Conservation (phyloP, 2,113 vertebrate species). For the Tupaia chinensis region DNA sequence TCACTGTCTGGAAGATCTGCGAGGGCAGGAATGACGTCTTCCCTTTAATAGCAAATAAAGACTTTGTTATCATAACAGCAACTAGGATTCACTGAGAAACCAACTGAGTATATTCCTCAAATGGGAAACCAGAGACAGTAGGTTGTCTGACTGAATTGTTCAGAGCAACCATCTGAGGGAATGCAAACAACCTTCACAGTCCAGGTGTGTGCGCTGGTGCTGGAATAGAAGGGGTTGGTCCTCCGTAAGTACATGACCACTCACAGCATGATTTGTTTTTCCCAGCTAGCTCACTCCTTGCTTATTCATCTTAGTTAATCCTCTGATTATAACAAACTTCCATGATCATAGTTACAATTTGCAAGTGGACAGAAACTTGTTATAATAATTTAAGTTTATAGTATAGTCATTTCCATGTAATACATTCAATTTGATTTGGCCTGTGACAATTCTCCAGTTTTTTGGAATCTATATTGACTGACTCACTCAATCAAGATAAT, state of each 20-base stretch:
- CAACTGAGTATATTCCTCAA: not conserved
- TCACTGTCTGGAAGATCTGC: not conserved
- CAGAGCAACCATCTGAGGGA: not conserved
- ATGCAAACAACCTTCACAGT: not conserved
- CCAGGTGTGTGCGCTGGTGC: not conserved
- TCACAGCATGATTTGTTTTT: not conserved
- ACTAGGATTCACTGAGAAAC: not conserved
- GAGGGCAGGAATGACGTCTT: not conserved
- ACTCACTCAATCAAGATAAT: not conserved
- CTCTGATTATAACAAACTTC: not conserved
- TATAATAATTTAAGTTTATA: slow-evolving; percentile 10
- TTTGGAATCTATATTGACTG: not conserved
- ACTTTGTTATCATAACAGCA: not conserved
- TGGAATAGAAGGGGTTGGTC: not conserved
- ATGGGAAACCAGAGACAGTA: not conserved
- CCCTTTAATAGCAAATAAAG: not conserved
- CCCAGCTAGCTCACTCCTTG: not conserved
- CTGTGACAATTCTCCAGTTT: not conserved
- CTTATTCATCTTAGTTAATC: not conserved
- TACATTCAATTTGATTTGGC: not conserved
- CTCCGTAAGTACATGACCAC: not conserved
- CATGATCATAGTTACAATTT: slow-evolving; percentile 17
- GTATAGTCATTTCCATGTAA: not conserved
- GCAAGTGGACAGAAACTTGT: not conserved
- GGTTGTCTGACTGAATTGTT: not conserved